A percentile compares a stretch with the other conserved stretches of the same genome.
Evolutionary conservation across 2,113 vertebrate genomes (phyloP).

Genomic region (Puntigrus tetrazona): DNA sequence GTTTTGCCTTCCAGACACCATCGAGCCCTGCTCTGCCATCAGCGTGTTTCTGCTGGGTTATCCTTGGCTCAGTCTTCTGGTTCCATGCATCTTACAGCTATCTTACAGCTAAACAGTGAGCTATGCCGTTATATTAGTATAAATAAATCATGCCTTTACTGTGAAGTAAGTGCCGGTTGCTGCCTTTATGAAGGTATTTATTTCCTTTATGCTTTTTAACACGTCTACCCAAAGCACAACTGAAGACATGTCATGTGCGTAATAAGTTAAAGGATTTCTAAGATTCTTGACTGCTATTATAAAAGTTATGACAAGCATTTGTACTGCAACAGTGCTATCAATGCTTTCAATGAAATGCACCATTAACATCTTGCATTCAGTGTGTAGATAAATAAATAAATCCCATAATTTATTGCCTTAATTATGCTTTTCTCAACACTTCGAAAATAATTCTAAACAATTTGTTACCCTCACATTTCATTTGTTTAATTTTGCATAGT

Average conservation of each 20-base stretch:
- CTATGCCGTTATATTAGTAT: background rate
- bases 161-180: conserved; percentile 31
- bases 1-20: conserved; percentile 64
- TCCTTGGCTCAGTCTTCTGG: conserved; percentile 61
- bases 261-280: background rate
- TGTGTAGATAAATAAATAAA: background rate
- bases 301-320: background rate
- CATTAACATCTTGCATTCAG: background rate
- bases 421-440: background rate
- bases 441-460: too few species aligned
- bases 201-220: conserved; percentile 19
- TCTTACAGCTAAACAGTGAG: conserved; percentile 20
- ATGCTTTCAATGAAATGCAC: background rate
- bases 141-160: conserved; percentile 23
- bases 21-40: conserved; percentile 70
- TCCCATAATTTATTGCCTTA: too few species aligned
- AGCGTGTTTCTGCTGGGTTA: conserved; percentile 68
- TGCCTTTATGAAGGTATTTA: conserved; percentile 48
- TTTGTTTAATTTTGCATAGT: background rate
- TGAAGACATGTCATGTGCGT: background rate
- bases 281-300: background rate
- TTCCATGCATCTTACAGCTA: conserved; percentile 55
- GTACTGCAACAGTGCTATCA: background rate
- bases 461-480: background rate
- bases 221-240: conserved; percentile 1